Evolutionary conservation across 2,888 invertebrate species (phyloP), one percentile per base, ranked within the genome.

Genomic region (Uloborus plumipes): DNA sequence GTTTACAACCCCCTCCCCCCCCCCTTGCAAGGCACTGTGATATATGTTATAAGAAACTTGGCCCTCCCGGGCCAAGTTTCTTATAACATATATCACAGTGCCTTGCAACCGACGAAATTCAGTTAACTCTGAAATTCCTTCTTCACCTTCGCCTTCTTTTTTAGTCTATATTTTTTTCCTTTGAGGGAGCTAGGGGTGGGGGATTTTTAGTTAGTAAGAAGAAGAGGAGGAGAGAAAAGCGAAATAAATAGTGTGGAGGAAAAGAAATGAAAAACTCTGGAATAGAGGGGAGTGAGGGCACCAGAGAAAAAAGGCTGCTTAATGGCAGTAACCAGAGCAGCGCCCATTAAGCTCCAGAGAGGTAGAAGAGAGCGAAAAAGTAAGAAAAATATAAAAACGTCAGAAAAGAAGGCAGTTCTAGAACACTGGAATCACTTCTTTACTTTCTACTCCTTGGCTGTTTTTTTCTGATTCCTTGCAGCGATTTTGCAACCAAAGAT

Each of bases 281-380:
- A 76, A 64, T 62, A 39, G 61, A 55, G 61, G 49, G 26, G 65
- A 50, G 14, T 16, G 61, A 18, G 47, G 64, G 47, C 64, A 47
- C 64, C 47, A 64, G 62, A 62, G 50, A 67, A 69, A 69, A 70
- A 70, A 31, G 59, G 62, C 74, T 61, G 31, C 80, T 80, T 80
- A 80, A 80, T 80, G 80, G 80, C 74, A 74, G 80, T 74, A 80
- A 80, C 80, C 80, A 74, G 80, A 80, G 80, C 74, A 80, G 73
- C 55, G 74, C 67, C 80, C 80, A 80, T 80, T 80, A 80, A 74
- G 80, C 55, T 64, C 47, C 50, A 22, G 49, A 71, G 71, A 71
- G 47, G 74, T 67, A 61, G 73, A 69, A 74, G 69, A 51, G 62
- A 66, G 58, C 39, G 53, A 59, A 62, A 66, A 31, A 65, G 51